Evolutionary conservation across 2,888 invertebrate species (phyloP), one percentile per base, ranked within the genome.

Genomic region (Osmoderma eremita): DNA sequence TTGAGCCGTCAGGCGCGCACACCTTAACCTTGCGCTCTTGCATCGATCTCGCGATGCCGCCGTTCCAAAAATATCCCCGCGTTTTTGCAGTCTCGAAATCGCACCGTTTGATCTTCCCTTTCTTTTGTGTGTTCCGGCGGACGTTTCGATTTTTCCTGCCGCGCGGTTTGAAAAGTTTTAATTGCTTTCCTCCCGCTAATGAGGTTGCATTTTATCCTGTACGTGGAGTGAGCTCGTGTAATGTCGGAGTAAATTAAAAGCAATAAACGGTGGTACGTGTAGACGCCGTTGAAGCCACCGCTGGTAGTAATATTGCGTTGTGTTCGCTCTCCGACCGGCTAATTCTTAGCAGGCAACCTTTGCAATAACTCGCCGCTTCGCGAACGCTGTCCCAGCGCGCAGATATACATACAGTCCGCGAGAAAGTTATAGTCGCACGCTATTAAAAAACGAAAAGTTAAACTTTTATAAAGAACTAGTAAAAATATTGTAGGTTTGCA

Each of bases 121-220:
- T 53, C 36, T 53, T 53, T 53, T 53, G 53, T 53, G 38, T 53
- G 53, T 53, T 45, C 6, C 58, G 58, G 30, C 18, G 17, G 10
- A 6, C 58, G 24, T 48, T 61, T 45, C 15, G 45, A 61, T 61
- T 45, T 48, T 61, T 61, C 36, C 45, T 48, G 24, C n/a, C 5
- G 30, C 30, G 24, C 17, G 24, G 36, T 45, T 61, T 30, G n/a
- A 45, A 61, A 61, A 61, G 30, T 61, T 61, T 61, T 61, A 61
- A 61, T 61, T 61, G 58, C 58, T 48, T 61, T 61, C 22, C 45
- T 42, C 58, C 45, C 45, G 10, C 45, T 61, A 61, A 61, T 45
- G 58, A 45, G 58, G 30, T 45, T 61, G 58, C 45, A 61, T 61
- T 61, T 48, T 48, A 45, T 30, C 45, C 17, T 30, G 38, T 39